Percentiles rank a stretch among this genome's conserved stretches.
Evolutionary conservation across 2,797 vertebrate genomes (phyloP).

Genomic region (Halcyon smyrnensis): DNA sequence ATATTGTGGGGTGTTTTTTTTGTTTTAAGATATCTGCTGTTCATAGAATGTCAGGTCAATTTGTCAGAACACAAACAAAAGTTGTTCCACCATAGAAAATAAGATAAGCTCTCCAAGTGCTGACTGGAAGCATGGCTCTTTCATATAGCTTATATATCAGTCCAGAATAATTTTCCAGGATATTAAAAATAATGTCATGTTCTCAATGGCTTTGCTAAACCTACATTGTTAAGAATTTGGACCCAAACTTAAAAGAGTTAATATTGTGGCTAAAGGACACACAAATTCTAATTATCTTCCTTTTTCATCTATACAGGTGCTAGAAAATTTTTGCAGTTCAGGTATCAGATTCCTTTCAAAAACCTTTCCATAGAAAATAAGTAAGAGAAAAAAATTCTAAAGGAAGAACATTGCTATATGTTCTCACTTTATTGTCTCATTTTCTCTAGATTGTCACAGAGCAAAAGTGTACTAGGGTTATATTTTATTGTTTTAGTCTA

Average conservation of each 20-base stretch:
- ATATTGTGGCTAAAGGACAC: neutral
- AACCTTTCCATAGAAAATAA: neutral
- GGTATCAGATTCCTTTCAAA: neutral
- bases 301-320: neutral
- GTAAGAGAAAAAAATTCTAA: neutral
- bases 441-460: neutral
- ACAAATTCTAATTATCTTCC: neutral
- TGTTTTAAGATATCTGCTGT: neutral
- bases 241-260: neutral
- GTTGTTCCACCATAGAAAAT: neutral
- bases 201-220: neutral
- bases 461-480: neutral
- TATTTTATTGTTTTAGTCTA: neutral
- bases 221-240: neutral
- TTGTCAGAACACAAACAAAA: accelerated
- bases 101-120: neutral
- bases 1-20: neutral
- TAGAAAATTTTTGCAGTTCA: neutral
- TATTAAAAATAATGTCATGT: neutral
- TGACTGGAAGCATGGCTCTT: neutral
- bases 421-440: neutral
- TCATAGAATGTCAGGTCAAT: neutral
- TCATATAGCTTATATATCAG: neutral
- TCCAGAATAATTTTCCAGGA: neutral
- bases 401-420: neutral